Evolutionary conservation across 2,888 invertebrate species (phyloP), one percentile per base, ranked within the genome.

Genomic region (Helobdella robusta): DNA sequence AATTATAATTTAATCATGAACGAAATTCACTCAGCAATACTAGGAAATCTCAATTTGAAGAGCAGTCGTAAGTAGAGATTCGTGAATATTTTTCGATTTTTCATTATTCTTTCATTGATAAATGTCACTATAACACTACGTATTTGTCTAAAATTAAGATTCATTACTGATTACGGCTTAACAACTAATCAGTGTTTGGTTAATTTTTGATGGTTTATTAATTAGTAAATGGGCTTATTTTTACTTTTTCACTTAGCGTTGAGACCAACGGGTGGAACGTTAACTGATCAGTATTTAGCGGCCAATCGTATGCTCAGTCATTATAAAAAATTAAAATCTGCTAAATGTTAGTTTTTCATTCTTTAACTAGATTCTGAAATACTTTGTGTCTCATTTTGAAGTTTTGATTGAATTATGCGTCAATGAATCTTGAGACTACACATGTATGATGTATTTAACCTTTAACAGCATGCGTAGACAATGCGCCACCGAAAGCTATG

Each of bases 291-390:
- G 66, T 75, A 75, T 66, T 68, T 78, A 67, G 76, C 77, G 0
- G 68, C 75, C 30, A 76, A 76, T 69, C 76, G 77, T 69, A 76
- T 78, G 77, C 74, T 70, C 65, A 77, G 76, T 58, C 78, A 78
- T 67, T 77, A 77, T 69, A 73, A 70, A 66, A 78, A 77, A 67
- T 70, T 78, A 28, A 71, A 72, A 50, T 74, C 74, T 65, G 77
- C 75, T 8, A 78, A 74, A 70, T 52, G 72, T 72, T 66, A 34
- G 64, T 60, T 23, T 58, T 64, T 56, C 32, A 25, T 25, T 5
- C 32, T n/a, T 8, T 56, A 5, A 56, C 56, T 30, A 6, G 6
- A 4, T 23, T 25, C 8, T 3, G 1, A 56, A 2, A 56, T 3
- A 56, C 28, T n/a, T n/a, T n/a, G n/a, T n/a, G n/a, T n/a, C n/a